Evolutionary conservation across 2,797 vertebrate species (phyloP).

Genomic region (Melanotaenia pygmaea): DNA sequence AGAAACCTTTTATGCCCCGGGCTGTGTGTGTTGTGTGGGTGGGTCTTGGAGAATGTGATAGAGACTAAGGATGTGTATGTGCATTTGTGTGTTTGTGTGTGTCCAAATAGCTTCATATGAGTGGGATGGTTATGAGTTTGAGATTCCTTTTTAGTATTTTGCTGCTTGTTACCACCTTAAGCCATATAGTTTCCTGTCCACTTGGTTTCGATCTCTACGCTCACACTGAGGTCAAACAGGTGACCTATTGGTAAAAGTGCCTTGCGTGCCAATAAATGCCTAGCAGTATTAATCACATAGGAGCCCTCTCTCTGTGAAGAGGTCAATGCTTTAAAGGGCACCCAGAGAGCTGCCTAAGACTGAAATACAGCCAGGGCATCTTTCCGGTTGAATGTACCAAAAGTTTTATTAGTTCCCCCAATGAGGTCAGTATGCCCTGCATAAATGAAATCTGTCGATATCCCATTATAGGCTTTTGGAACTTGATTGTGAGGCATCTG

Average conservation of each 20-base stretch:
- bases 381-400: slow-evolving; percentile 79
- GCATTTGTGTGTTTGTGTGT: slow-evolving; percentile 36
- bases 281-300: slow-evolving; percentile 80
- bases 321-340: slow-evolving; percentile 83
- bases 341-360: slow-evolving; percentile 66
- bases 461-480: slow-evolving; percentile 76
- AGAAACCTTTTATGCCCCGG: slow-evolving; percentile 77
- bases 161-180: slow-evolving; percentile 60
- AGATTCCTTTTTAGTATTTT: slow-evolving; percentile 61
- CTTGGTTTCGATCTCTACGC: slow-evolving; percentile 69
- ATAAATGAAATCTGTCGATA: slow-evolving; percentile 80
- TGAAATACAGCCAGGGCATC: slow-evolving; percentile 72
- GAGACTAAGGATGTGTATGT: slow-evolving; percentile 58
- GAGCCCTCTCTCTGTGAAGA: slow-evolving; percentile 71
- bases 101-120: slow-evolving; percentile 55
- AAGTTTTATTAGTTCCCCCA: slow-evolving; percentile 78
- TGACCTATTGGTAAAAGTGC: slow-evolving; percentile 83
- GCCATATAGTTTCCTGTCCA: slow-evolving; percentile 70
- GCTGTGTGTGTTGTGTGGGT: slow-evolving; percentile 81
- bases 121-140: slow-evolving; percentile 61
- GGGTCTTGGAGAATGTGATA: slow-evolving; percentile 75
- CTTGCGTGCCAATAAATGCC: slow-evolving; percentile 80
- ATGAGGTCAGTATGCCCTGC: slow-evolving; percentile 74
- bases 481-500: slow-evolving; percentile 76
- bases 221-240: slow-evolving; percentile 72